Evolutionary conservation across 1,140 invertebrate genomes (phyloP).

Genomic region (Aphaenogaster rudis): DNA sequence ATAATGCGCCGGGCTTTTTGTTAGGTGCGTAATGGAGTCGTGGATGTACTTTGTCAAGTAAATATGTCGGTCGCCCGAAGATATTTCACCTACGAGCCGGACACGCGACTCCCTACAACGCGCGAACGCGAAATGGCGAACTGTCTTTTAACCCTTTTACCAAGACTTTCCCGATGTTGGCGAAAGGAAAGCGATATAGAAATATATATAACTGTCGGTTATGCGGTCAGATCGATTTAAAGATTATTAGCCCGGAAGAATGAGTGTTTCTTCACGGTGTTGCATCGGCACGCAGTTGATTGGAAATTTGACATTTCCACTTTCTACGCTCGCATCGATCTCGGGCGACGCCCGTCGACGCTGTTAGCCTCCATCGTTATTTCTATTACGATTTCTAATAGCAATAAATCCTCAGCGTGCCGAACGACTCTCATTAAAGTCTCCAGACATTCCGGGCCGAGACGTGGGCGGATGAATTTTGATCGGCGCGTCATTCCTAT

Average conservation of each 20-base stretch:
- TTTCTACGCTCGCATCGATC: background rate
- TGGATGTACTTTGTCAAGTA: constrained; percentile 64
- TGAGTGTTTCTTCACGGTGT: background rate
- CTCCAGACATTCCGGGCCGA: background rate
- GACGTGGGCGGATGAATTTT: constrained; percentile 41
- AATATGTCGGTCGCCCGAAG: constrained; percentile 56
- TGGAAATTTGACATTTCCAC: constrained; percentile 55
- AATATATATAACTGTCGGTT: background rate
- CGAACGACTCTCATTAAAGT: constrained; percentile 33
- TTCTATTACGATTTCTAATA: constrained; percentile 24
- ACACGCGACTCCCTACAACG: constrained; percentile 42
- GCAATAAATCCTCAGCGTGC: constrained; percentile 1
- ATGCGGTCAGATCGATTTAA: background rate
- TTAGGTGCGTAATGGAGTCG: constrained; percentile 61
- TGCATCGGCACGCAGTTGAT: constrained; percentile 26
- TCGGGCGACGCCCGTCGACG: background rate
- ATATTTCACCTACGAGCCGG: constrained; percentile 45
- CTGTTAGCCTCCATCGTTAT: constrained; percentile 1
- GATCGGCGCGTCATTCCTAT: background rate
- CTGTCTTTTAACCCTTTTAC: background rate
- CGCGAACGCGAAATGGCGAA: background rate
- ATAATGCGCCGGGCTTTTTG: constrained; percentile 64
- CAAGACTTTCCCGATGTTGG: background rate
- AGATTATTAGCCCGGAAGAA: constrained; percentile 24
- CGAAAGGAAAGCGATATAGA: background rate